Evolutionary conservation across 2,797 vertebrate genomes (phyloP).

Genomic region (Lerista edwardsae): DNA sequence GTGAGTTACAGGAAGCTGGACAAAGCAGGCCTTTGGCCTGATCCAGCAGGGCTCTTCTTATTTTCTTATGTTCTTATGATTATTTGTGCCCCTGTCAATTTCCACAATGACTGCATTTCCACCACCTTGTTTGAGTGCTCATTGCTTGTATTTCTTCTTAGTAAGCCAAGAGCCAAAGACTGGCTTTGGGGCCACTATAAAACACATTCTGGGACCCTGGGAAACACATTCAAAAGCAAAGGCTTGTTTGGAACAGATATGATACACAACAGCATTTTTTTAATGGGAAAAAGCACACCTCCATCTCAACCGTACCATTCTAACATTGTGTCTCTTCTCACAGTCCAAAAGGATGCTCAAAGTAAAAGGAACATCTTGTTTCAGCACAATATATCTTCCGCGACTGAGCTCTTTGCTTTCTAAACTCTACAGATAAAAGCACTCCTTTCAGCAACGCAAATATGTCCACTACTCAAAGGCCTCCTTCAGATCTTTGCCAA

Average conservation of each 20-base stretch:
- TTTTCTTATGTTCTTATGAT: too few relatives aligned
- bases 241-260: neutral
- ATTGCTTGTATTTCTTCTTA: slow-evolving; percentile 4
- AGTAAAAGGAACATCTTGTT: neutral
- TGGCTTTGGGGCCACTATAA: too few relatives aligned
- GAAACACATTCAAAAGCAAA: neutral
- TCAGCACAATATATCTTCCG: neutral
- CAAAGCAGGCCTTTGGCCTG: too few relatives aligned
- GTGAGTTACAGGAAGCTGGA: too few relatives aligned
- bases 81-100: too few relatives aligned
- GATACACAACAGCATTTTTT: neutral
- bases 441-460: neutral
- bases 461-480: neutral
- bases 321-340: neutral
- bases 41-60: too few relatives aligned
- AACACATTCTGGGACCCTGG: too few relatives aligned
- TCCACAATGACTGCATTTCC: slow-evolving; percentile 5
- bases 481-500: slow-evolving; percentile 17
- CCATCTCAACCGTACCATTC: neutral
- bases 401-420: slow-evolving; percentile 36
- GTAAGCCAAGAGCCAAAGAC: neutral
- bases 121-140: slow-evolving; percentile 6
- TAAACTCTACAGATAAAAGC: slow-evolving; percentile 28
- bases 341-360: slow-evolving; percentile 39
- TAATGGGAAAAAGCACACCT: neutral